phyloP scores from a whole-genome alignment of 2,113 vertebrate genomes.

The Meriones unguiculatus region DNA sequence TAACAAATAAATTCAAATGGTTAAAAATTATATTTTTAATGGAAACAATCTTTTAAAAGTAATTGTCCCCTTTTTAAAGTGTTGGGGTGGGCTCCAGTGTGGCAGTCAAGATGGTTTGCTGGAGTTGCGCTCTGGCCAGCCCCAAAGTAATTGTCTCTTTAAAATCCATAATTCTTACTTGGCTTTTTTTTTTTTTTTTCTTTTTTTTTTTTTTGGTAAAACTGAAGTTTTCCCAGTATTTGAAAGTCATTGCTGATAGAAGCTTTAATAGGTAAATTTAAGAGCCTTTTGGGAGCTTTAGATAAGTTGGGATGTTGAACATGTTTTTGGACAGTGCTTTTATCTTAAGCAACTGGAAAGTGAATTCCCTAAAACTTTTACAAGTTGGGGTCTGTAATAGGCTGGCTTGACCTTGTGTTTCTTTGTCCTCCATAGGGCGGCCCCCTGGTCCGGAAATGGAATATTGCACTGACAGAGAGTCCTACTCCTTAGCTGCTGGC shows the following conservation, averaged over 20 bases:
- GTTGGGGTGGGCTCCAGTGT: background rate
- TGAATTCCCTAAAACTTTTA: background rate
- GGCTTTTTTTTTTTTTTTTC: background rate
- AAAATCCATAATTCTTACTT: background rate
- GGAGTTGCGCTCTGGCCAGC: background rate
- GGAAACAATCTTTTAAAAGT: background rate
- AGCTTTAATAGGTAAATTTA: background rate
- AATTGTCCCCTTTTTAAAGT: background rate
- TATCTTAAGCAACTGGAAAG: background rate
- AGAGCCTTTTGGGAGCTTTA: background rate
- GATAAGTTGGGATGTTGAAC: background rate
- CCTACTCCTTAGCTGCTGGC: conserved; percentile 96
- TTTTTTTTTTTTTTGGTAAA: background rate
- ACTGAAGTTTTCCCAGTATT: background rate
- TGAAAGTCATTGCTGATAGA: conserved; percentile 26
- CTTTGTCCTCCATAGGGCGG: conserved; percentile 84
- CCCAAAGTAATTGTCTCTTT: background rate
- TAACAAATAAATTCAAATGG: background rate
- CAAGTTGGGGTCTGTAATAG: background rate
- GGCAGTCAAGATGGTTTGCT: background rate
- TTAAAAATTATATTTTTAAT: conserved; percentile 13
- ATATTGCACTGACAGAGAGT: conserved; percentile 98
- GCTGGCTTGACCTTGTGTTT: background rate
- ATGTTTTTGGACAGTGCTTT: background rate
- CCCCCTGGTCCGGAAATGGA: conserved; percentile 99